Evolutionary conservation across 1,140 invertebrate species (phyloP), one percentile per base, ranked within the genome.

Genomic region (Ceratoteleas bidentatus): DNA sequence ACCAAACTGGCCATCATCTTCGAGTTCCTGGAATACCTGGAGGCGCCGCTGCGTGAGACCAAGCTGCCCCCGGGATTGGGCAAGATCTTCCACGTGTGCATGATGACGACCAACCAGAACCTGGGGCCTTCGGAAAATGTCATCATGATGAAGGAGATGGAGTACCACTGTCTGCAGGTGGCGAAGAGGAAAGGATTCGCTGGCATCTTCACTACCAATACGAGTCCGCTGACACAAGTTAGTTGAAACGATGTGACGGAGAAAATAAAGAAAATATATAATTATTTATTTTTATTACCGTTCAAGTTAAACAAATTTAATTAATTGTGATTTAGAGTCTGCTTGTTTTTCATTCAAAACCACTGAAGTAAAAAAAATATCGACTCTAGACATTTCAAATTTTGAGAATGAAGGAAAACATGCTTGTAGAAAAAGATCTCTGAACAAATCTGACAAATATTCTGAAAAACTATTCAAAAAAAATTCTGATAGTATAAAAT

Each of bases 131-230:
- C 93, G 57, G 95, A 97, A 82, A 97, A 97, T 87, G 94, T 97
- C 4, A 91, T 94, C 13, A 92, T 96, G 8, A 96, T 97, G 88
- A 93, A 93, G 75, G 94, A 93, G 50, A 95, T 97, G 92, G 96
- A 97, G 89, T 92, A 95, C 43, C 94, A 96, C 78, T 94, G 94
- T 33, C 88, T 96, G 49, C 87, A 92, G 34, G 83, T 96, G 4
- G 95, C 95, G 0, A 93, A 92, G 61, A 88, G 91, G 6, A 93
- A 93, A 74, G 88, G 93, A 8, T 97, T 95, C 85, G 87, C 87
- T 2, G 96, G 96, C 0, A 94, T 97, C 15, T 95, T 97, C 69
- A 97, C 96, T 0, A 96, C 96, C 1, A 97, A 97, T 86, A 97
- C 96, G 6, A 97, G 94, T 87, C 95, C 96, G 0, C 90, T 97